These are phyloP conservation scores for Martes martes DNA, from an alignment of 2,113 vertebrate genomes.

Conservation along the genomic window DNA sequence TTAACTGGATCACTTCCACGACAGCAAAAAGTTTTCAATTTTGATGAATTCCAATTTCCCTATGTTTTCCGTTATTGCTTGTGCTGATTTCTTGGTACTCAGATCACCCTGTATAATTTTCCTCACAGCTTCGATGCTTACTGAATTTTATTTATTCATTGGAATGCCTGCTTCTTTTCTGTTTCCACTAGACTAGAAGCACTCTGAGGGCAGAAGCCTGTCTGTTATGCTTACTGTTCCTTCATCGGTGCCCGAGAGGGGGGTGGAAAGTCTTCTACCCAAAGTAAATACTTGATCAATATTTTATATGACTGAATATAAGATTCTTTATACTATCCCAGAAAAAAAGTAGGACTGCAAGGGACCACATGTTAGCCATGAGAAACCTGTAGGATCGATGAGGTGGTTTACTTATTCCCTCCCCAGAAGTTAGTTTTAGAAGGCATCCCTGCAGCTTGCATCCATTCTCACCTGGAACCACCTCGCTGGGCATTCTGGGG, in stretches of 20 bases:
- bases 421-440: neutral
- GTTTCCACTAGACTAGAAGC: neutral
- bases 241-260: neutral
- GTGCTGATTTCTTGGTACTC: neutral
- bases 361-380: neutral
- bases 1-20: neutral
- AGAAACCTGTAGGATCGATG: neutral
- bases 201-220: neutral
- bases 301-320: neutral
- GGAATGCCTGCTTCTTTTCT: neutral
- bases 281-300: neutral
- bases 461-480: neutral
- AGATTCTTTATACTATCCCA: neutral
- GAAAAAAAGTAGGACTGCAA: neutral
- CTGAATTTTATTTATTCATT: slow-evolving; percentile 22
- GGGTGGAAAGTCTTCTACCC: neutral
- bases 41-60: neutral
- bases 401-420: neutral
- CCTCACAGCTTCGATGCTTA: neutral
- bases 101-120: neutral
- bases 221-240: neutral
- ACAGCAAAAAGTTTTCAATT: neutral
- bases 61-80: neutral
- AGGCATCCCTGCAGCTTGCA: neutral
- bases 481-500: neutral